Base-by-base conservation (phyloP, 2,113 vertebrate genomes). In the Forbesichthys papilliferus region DNA sequence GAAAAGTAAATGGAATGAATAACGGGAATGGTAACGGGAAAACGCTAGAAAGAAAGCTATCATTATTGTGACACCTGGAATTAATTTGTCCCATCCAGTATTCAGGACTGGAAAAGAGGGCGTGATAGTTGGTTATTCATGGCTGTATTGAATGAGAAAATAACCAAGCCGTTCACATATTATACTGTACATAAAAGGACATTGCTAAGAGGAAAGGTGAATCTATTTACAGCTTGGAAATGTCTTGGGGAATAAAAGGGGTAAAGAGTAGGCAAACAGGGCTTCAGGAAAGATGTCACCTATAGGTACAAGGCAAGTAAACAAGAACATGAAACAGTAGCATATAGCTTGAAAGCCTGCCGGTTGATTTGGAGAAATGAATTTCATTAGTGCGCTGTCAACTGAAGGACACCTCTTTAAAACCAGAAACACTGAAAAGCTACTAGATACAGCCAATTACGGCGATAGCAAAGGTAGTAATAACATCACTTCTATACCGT, bases 161-260 rank as follows among this genome's bases (percentile, higher is more conserved):
- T 68, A 78, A 74, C 46, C 13, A 56, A 47, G 9, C 6, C 47
- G 33, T 8, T 6, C 36, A 42, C 36, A 42, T 42, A 42, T 42
- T 42, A 42, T 42, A 42, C 36, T 42, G 84, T 60, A 65, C 75
- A 76, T 65, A 16, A 74, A 42, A 78, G 71, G 74, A 88, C 83
- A 87, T 81, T 87, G 79, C 81, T 81, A 69, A 74, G 61, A 83
- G 83, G 80, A 90, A 92, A 88, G 86, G 83, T 89, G 89, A 79
- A 80, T 82, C 86, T 90, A 90, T 93, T 92, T 88, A 87, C 79
- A 85, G 84, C 67, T 56, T 18, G 3, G 60, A 46, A 65, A 55
- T 36, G 66, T 85, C 87, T 85, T 74, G 87, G 85, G 88, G 85
- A 83, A 81, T 79, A 59, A 54, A 68, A 65, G 56, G 73, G 59